Evolutionary conservation across 1,140 invertebrate genomes (phyloP), one percentile per base, ranked within the genome.

Genomic region (Bombus consobrinus): DNA sequence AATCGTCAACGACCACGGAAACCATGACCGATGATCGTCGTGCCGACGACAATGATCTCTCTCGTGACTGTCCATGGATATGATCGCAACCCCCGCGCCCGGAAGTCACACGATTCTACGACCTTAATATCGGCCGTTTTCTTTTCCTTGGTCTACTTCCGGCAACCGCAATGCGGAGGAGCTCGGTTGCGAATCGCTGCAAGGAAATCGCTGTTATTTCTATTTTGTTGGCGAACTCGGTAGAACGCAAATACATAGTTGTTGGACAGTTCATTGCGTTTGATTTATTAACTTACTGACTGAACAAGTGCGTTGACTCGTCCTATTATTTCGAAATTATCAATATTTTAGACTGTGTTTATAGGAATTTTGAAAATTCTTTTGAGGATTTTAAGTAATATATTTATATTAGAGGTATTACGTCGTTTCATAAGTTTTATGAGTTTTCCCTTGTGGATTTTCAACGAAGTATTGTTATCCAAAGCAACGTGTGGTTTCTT

Each of bases 121-220:
- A 15, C 32, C 4, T 28, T 53, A 34, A 34, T 75, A 53, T 75
- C 73, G 41, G 39, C n/a, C 43, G 43, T n/a, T 37, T 75, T 75
- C n/a, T 25, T 34, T 75, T 53, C 73, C n/a, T 37, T 37, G 37
- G 12, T 79, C 43, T 53, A 62, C 75, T 53, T 43, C 22, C 41
- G 72, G 62, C 22, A n/a, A 73, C 62, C 81, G 85, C 88, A 87
- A 87, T 89, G 68, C 73, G 28, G 86, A 89, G 34, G 34, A 57
- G 18, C 62, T 47, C n/a, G 32, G 28, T 72, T n/a, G 12, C 68
- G 68, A 59, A 1, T 13, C 25, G 41, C 32, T 34, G 39, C 57
- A 43, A 75, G 34, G 18, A n/a, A 39, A 39, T 47, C 18, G 8
- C 9, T 53, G 15, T 22, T 32, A 32, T 22, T 69, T 69, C 34